Base-by-base conservation (phyloP, 1,140 invertebrate genomes). In the Heliconius congener region DNA sequence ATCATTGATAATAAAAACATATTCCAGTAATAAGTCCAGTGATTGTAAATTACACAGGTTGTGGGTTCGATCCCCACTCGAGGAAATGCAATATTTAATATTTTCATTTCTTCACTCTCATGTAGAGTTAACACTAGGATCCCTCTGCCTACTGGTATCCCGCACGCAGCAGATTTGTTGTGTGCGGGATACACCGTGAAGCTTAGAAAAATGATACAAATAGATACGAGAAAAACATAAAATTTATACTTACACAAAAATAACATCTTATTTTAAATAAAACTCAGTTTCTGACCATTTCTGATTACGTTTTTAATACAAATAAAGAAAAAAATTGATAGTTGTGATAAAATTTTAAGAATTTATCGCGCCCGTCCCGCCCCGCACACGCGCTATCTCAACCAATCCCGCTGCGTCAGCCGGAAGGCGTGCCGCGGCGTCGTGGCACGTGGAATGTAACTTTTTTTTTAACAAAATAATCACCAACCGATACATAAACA, bases 401-500 rank as follows among this genome's bases (percentile, higher is more conserved):
- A 42, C 85, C 87, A 88, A 85, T 85, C 76, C 76, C 71, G 74
- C 81, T 75, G 76, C 78, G 77, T 55, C 60, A 39, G 71, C 77
- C 77, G 81, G 82, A 81, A 80, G 88, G 87, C 89, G 88, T 87
- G 84, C 79, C 88, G 75, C 71, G 27, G 30, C 66, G 75, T 70
- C 72, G 18, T 72, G 71, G 70, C 81, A 81, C 83, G 76, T 84
- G 81, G 78, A 85, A 82, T 84, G 77, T 79, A 34, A 77, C 72
- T 89, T 90, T 90, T 89, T 77, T 74, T 77, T 74, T 3, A 30
- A 88, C 79, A 78, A 83, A 86, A 85, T 89, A 86, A 87, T 91
- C 86, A 87, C 75, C 75, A 77, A 79, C 76, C 83, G 75, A 71
- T 79, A 74, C 71, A 39, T 83, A 83, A 86, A 88, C 82, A 78